Base-by-base conservation (phyloP, 2,888 invertebrate genomes). In the Eilema griseolum region DNA sequence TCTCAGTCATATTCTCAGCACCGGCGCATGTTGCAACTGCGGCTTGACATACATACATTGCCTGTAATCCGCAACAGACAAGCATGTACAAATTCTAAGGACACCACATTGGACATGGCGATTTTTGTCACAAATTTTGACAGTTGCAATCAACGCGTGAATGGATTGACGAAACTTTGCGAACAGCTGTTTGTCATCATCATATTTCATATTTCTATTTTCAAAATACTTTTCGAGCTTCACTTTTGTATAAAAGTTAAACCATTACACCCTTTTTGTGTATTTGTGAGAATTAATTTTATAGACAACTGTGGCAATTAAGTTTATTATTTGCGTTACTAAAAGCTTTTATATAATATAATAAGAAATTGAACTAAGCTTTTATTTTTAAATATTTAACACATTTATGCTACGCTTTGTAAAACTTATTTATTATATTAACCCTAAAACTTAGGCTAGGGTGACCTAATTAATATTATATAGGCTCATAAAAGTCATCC, bases 31-130 rank as follows among this genome's bases (percentile, higher is more conserved):
- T 92, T 86, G 94, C 89, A 93, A 94, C 86, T 82, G 81, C 80
- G 84, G 87, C 92, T 93, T 94, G 94, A 93, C 94, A 94, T 83
- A 94, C 93, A 94, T 93, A 93, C 82, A 68, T 82, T 80, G 84
- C 67, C 81, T 83, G 87, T 90, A 89, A 90, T 87, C 90, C 83
- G 84, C 85, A 76, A 81, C 82, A 81, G 82, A 85, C 83, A 80
- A 80, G 76, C 73, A 77, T 85, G 76, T 85, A 85, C 85, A 80
- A 80, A 83, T 78, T 84, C 79, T 81, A 86, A 86, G 87, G 85
- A 87, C 82, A 78, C 76, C 70, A 70, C 71, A 66, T 60, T 74
- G 61, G 72, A 83, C 83, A 80, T 74, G 73, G 73, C 76, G 85
- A 85, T 86, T 85, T 85, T 87, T 82, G 77, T 85, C 85, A 86